Evolutionary conservation across 2,888 invertebrate genomes (phyloP).

Genomic region (Drosophila parthenogenetica): DNA sequence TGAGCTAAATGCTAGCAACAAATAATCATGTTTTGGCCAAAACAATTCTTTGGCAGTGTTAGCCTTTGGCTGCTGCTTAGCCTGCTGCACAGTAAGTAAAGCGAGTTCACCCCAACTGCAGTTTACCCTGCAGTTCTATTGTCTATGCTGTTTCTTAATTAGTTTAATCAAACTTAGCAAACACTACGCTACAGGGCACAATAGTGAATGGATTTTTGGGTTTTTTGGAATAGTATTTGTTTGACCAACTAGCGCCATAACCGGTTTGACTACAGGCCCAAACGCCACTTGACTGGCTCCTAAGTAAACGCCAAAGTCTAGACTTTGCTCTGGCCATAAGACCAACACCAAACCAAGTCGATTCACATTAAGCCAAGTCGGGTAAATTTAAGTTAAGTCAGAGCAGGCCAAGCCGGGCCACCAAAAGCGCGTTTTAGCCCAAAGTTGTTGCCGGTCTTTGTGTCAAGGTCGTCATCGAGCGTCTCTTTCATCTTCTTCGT

Average conservation of each 20-base stretch:
- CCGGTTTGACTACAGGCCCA: conserved; percentile 30
- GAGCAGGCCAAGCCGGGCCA: conserved; percentile 33
- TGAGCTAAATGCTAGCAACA: conserved; percentile 60
- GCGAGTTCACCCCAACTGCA: not conserved
- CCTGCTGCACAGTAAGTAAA: conserved; percentile 67
- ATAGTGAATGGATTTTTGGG: no score
- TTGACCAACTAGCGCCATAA: conserved; percentile 19
- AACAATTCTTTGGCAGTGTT: conserved; percentile 54
- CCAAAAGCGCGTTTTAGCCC: conserved; percentile 33
- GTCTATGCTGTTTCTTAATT: no score
- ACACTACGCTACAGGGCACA: no score
- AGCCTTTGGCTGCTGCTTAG: conserved; percentile 61
- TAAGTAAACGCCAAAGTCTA: conserved; percentile 47
- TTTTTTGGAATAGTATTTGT: not conserved
- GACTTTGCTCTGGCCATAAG: conserved; percentile 27
- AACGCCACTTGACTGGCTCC: conserved; percentile 26
- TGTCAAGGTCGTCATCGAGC: conserved; percentile 75
- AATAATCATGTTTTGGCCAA: conserved; percentile 72
- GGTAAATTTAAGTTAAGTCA: not conserved
- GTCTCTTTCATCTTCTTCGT: conserved; percentile 4
- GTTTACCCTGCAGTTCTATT: no score
- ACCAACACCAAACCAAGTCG: not conserved
- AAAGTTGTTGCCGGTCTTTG: conserved; percentile 75
- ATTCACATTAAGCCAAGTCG: not conserved
- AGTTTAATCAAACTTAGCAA: no score